Percentiles rank a stretch among this genome's conserved stretches.
phyloP scores from a whole-genome alignment of 1,140 invertebrate species.

The Drosophila equinoxialis region DNA sequence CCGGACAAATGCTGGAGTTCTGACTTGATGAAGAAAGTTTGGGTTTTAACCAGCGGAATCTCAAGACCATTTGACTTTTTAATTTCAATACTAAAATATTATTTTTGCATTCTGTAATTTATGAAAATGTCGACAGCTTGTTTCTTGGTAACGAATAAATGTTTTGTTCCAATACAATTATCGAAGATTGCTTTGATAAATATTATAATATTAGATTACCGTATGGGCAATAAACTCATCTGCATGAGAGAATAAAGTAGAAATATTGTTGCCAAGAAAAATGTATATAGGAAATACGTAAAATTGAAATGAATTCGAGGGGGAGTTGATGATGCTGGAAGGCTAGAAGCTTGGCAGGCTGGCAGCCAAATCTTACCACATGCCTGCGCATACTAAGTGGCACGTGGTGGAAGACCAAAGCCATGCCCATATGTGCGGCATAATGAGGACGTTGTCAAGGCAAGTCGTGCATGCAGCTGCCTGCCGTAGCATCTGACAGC shows the following conservation, averaged over 20 bases:
- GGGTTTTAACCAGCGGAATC: slow-evolving; percentile 43
- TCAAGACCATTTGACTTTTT: slow-evolving; percentile 58
- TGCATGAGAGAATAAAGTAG: not conserved
- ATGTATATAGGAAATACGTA: slow-evolving; percentile 45
- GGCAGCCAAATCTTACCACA: slow-evolving; percentile 71
- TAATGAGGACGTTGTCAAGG: slow-evolving; percentile 65
- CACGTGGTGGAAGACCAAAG: slow-evolving; percentile 42
- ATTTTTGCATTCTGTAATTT: slow-evolving; percentile 41
- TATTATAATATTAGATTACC: not conserved
- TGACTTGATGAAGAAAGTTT: slow-evolving; percentile 78
- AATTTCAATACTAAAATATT: slow-evolving; percentile 60
- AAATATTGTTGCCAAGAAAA: slow-evolving; percentile 5
- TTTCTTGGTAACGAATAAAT: slow-evolving; percentile 33
- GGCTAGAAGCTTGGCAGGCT: slow-evolving; percentile 23
- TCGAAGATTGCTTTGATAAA: too few species aligned
- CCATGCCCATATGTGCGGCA: slow-evolving; percentile 72
- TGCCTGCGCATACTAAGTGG: slow-evolving; percentile 79
- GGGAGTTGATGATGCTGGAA: slow-evolving; percentile 21
- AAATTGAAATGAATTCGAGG: slow-evolving; percentile 58
- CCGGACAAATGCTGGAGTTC: slow-evolving; percentile 51
- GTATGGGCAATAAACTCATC: slow-evolving; percentile 4
- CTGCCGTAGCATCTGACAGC: slow-evolving; percentile 58
- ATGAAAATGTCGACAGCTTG: slow-evolving; percentile 74
- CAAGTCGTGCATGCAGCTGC: slow-evolving; percentile 73
- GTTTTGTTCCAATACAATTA: slow-evolving; percentile 19